These are phyloP conservation scores for Australoheros facetus DNA, from an alignment of 2,797 vertebrate genomes.

Conservation along the genomic window DNA sequence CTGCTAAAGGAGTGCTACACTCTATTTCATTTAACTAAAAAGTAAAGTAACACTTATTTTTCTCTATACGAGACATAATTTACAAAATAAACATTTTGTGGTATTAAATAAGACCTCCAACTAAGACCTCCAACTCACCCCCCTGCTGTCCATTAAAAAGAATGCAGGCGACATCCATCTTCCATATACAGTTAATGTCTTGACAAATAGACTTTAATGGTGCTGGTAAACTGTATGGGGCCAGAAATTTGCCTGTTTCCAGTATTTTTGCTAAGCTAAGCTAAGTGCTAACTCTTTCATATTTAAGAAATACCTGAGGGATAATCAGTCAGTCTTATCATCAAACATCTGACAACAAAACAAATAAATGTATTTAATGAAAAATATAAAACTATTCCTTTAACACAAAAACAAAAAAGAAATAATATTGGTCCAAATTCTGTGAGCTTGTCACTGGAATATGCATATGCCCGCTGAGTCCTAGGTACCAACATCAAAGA, in stretches of 20 bases:
- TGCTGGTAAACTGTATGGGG: too few species aligned
- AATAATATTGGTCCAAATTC: not conserved
- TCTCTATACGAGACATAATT: not conserved
- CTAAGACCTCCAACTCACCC: not conserved
- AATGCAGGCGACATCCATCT: not conserved
- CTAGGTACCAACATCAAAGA: constrained; percentile 63
- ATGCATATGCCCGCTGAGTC: constrained; percentile 19
- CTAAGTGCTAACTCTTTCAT: not conserved
- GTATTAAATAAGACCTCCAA: not conserved
- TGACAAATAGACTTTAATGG: not conserved
- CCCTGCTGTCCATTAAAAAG: not conserved
- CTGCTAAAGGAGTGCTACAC: not conserved
- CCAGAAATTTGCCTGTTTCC: not conserved
- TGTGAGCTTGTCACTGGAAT: constrained; percentile 29
- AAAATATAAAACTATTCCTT: constrained; percentile 1
- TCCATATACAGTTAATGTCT: not conserved
- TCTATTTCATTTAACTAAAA: not conserved
- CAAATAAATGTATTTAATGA: not conserved
- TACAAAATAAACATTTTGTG: not conserved
- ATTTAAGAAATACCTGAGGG: not conserved
- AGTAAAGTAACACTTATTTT: not conserved
- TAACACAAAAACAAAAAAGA: not conserved
- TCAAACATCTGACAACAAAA: not conserved
- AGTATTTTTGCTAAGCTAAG: not conserved
- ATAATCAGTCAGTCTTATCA: not conserved